A percentile compares a stretch with the other conserved stretches of the same genome.
Conservation (phyloP, 2,797 vertebrate species). For the Scolopax rusticola region DNA sequence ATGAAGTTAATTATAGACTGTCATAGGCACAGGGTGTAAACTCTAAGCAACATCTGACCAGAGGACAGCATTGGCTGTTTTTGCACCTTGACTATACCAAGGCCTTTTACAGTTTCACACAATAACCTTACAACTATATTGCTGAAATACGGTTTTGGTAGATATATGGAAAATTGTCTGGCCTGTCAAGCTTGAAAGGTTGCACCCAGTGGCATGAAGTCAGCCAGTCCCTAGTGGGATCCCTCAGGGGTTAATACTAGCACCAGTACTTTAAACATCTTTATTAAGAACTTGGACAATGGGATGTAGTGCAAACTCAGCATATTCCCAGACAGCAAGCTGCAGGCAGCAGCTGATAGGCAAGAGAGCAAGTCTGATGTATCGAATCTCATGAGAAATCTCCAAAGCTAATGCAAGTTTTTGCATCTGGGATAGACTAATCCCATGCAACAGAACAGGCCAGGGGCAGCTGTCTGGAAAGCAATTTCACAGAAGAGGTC, state of each 20-base stretch:
- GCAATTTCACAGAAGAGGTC: neutral
- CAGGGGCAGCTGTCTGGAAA: neutral
- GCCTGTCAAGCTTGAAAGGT: neutral
- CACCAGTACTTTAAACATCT: neutral
- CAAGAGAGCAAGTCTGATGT: neutral
- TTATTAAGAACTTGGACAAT: neutral
- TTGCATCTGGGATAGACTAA: neutral
- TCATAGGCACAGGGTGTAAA: neutral
- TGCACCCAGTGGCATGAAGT: neutral
- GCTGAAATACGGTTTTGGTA: neutral
- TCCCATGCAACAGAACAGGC: neutral
- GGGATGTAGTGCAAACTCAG: neutral
- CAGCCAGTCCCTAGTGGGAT: neutral
- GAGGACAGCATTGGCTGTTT: neutral
- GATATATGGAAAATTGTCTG: neutral
- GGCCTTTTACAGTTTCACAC: neutral
- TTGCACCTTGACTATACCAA: neutral
- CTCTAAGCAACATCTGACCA: neutral
- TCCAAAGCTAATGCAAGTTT: neutral
- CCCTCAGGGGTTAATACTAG: neutral
- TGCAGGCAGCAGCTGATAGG: neutral
- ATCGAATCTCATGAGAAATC: neutral
- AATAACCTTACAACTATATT: neutral
- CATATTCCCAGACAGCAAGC: neutral
- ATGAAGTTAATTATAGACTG: neutral